Percentiles rank a stretch among this genome's conserved stretches.
phyloP scores from a whole-genome alignment of 2,888 invertebrate genomes.

The Microplitis deprimator region DNA sequence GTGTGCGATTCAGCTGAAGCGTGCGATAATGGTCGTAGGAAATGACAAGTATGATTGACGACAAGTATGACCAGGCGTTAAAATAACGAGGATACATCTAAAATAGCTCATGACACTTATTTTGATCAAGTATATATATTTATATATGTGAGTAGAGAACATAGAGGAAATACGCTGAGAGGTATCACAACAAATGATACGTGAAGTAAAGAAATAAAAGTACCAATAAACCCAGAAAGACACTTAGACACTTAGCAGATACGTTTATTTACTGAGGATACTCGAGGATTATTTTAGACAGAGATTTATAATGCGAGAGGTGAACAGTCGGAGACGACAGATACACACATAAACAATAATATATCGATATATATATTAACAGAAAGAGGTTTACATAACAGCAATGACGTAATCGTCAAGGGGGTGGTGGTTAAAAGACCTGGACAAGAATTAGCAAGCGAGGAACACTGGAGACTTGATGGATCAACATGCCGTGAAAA shows the following conservation, averaged over 20 bases:
- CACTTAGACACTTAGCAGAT: not conserved
- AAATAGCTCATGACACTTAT: not conserved
- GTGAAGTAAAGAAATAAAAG: too few relatives aligned
- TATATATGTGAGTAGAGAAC: not conserved
- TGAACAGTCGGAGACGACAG: not conserved
- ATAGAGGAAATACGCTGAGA: not conserved
- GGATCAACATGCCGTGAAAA: constrained; percentile 14
- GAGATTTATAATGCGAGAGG: not conserved
- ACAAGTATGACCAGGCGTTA: not conserved
- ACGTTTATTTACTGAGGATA: not conserved
- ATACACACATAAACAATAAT: not conserved
- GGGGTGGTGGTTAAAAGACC: too few relatives aligned
- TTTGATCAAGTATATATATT: not conserved
- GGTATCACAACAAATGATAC: not conserved
- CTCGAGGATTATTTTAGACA: not conserved
- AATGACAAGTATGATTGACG: not conserved
- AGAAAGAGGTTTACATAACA: too few relatives aligned
- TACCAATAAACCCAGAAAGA: constrained; percentile 14
- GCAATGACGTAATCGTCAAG: too few relatives aligned
- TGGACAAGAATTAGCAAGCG: not conserved
- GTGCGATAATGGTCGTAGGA: not conserved
- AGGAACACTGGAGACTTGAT: not conserved
- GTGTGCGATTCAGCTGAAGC: not conserved
- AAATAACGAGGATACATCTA: not conserved
- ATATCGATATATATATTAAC: too few relatives aligned